Percentiles rank a stretch among this genome's conserved stretches.
Evolutionary conservation across 2,888 invertebrate species (phyloP).

Genomic region (Thymelicus sylvestris): DNA sequence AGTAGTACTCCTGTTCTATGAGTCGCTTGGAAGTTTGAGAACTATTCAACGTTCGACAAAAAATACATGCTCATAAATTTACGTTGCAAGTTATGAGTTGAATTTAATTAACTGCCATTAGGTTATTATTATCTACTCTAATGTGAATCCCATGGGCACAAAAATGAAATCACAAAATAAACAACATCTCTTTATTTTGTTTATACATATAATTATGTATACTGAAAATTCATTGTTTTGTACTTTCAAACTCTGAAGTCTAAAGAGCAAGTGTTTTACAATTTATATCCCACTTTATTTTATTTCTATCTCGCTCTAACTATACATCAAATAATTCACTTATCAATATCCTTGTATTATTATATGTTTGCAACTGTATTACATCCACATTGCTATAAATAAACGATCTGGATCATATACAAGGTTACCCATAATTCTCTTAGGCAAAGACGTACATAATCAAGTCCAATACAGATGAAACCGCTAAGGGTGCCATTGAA

Average conservation of each 20-base stretch:
- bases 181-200: no score
- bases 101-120: no score
- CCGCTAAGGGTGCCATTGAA: conserved; percentile 21
- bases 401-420: background rate
- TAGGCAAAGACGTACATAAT: conserved; percentile 14
- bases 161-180: no score
- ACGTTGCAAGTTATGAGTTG: no score
- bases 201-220: no score
- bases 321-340: background rate
- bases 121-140: no score
- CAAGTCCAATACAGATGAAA: conserved; percentile 13
- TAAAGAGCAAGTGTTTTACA: no score
- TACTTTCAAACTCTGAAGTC: no score
- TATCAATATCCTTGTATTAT: no score
- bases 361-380: background rate
- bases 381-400: background rate
- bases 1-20: conserved; percentile 1
- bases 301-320: background rate
- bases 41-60: background rate
- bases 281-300: background rate
- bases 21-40: background rate
- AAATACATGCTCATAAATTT: background rate
- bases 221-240: no score
- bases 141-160: no score
- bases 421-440: conserved; percentile 6